Evolutionary conservation across 2,113 vertebrate genomes (phyloP).

Genomic region (Siniperca knerii): DNA sequence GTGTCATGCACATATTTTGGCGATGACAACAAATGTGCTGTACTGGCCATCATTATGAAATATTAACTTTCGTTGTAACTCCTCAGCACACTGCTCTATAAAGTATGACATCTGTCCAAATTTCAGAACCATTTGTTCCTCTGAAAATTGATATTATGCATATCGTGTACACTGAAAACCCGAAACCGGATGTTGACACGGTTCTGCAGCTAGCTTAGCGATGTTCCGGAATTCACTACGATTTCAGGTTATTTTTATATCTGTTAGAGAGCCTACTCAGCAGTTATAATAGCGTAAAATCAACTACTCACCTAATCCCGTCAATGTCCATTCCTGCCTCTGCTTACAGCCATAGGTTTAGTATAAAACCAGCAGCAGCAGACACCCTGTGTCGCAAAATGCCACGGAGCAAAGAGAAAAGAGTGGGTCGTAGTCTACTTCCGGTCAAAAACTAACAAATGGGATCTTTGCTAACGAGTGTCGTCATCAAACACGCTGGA

Average conservation of each 20-base stretch:
- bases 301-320: conserved; percentile 47
- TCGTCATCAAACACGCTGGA: conserved; percentile 65
- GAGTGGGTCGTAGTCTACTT: conserved; percentile 63
- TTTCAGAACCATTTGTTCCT: background rate
- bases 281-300: background rate
- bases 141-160: background rate
- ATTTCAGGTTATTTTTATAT: conserved; percentile 29
- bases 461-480: background rate
- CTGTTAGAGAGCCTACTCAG: background rate
- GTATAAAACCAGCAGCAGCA: background rate
- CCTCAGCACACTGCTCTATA: too few species aligned
- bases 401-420: conserved; percentile 81
- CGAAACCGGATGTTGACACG: conserved; percentile 20
- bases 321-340: conserved; percentile 4
- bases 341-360: background rate
- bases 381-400: conserved; percentile 41
- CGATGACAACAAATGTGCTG: background rate
- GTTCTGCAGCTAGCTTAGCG: conserved; percentile 40
- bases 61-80: background rate
- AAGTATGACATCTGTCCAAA: background rate
- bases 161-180: conserved; percentile 27
- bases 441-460: conserved; percentile 73
- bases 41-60: background rate
- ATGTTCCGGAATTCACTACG: background rate
- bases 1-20: background rate